Conservation (phyloP, 2,113 vertebrate species). For the Lophius piscatorius region DNA sequence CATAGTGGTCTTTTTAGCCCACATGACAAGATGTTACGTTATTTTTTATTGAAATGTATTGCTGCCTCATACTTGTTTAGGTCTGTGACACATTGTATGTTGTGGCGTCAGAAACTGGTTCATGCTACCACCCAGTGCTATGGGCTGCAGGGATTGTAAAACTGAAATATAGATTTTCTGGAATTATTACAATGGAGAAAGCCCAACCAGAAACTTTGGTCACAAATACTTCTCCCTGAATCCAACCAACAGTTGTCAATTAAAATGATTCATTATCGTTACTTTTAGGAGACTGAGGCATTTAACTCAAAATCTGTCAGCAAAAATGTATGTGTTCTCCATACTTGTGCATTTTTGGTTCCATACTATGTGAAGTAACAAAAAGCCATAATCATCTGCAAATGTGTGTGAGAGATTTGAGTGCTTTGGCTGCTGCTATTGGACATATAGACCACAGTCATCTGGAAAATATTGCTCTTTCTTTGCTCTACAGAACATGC, state of each 20-base stretch:
- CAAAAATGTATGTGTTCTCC: not conserved
- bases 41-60: slow-evolving; percentile 15
- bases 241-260: too few species aligned
- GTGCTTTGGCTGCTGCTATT: slow-evolving; percentile 27
- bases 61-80: slow-evolving; percentile 10
- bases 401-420: slow-evolving; percentile 18
- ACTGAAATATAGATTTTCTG: slow-evolving; percentile 5
- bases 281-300: not conserved
- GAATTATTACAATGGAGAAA: not conserved
- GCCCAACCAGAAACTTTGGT: too few species aligned
- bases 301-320: not conserved
- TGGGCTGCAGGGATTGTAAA: not conserved
- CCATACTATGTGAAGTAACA: not conserved
- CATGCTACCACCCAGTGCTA: slow-evolving; percentile 4
- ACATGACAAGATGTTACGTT: slow-evolving; percentile 18
- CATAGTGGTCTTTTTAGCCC: not conserved
- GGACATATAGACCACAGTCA: slow-evolving; percentile 17
- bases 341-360: not conserved
- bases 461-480: slow-evolving; percentile 47
- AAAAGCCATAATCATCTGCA: slow-evolving; percentile 9
- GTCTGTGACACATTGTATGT: slow-evolving; percentile 14
- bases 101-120: slow-evolving; percentile 17
- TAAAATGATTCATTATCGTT: too few species aligned
- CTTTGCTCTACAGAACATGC: slow-evolving; percentile 25
- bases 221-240: too few species aligned